These are phyloP conservation scores for Electrona antarctica DNA, from an alignment of 2,113 vertebrate genomes.

Conservation along the genomic window DNA sequence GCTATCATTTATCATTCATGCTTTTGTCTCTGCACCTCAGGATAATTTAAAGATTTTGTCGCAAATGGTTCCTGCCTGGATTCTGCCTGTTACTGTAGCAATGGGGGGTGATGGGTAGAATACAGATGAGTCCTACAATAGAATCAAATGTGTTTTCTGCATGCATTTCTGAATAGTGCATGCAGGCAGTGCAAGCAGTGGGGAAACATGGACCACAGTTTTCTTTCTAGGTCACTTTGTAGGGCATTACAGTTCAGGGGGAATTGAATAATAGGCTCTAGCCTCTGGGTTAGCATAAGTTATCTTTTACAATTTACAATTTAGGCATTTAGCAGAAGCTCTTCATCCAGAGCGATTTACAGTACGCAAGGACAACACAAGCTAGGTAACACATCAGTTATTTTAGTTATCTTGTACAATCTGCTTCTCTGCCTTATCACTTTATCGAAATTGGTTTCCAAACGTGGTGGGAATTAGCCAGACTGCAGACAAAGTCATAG, in stretches of 20 bases:
- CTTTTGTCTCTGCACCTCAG: constrained; percentile 29
- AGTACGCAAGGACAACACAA: too few species aligned
- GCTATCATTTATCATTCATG: background rate
- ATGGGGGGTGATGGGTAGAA: constrained; percentile 40
- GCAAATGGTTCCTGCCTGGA: background rate
- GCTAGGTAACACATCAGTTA: too few species aligned
- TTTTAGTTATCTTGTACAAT: constrained; percentile 44
- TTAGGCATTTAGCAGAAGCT: too few species aligned
- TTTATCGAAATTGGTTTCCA: constrained; percentile 24
- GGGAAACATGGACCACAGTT: constrained; percentile 48
- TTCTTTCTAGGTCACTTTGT: constrained; percentile 37
- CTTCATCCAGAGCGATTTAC: too few species aligned
- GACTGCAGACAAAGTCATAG: constrained; percentile 25
- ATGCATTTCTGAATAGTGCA: constrained; percentile 40
- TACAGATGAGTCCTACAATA: constrained; percentile 61
- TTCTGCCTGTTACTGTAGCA: constrained; percentile 37
- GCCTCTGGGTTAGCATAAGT: constrained; percentile 14
- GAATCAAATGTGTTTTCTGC: constrained; percentile 44
- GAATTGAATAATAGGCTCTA: constrained; percentile 1
- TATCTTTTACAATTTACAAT: constrained; percentile 30
- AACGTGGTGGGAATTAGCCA: constrained; percentile 31
- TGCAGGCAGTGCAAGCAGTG: constrained; percentile 21
- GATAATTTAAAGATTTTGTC: too few species aligned
- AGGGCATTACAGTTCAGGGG: constrained; percentile 21
- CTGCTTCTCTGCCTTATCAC: constrained; percentile 23